Base-by-base conservation (phyloP, 2,888 invertebrate species). In the Caenorhabditis sulstoni region DNA sequence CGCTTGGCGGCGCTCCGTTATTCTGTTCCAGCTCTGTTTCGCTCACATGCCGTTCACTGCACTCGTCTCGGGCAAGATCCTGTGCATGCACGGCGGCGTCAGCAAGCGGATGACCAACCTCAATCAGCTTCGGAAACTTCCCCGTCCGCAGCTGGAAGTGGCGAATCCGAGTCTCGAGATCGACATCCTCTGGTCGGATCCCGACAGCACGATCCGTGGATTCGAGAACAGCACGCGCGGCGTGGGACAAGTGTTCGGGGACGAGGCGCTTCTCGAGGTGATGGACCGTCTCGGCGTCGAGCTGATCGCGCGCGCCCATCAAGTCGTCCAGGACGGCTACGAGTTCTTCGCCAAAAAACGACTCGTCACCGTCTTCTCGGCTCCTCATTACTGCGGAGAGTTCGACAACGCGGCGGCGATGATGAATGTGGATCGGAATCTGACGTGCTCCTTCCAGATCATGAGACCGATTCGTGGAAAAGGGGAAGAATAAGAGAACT, bases 241-340 rank as follows among this genome's bases (percentile, higher is more conserved):
- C 39, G 92, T 93, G n/a, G 92, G 92, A 12, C 93, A 91, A 87
- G 92, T 92, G 41, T 93, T 93, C 87, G 93, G 93, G 8, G 91
- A 91, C 2, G 92, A 92, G 80, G 91, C 92, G 16, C 92, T 93
- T 2, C 86, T 90, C 12, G 82, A 84, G 45, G 55, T 75, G 2
- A 79, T 81, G 55, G 47, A 77, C 41, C 50, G 67, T 23, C 57
- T 87, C 39, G 85, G 85, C 22, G 82, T 87, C 35, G 86, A 86
- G 44, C 58, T 87, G 44, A 79, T 87, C n/a, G 87, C 84, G 16
- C 62, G 87, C 14, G 87, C 87, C n/a, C 87, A 87, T 76, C 87
- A 87, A 64, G 92, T 92, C 47, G 92, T 93, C 14, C 92, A 92
- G 87, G 92, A 92, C 89, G 93, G 93, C 16, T 93, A 93, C 89